These are phyloP conservation scores for Pollenia amentaria DNA, from an alignment of 2,888 invertebrate species.

Conservation along the genomic window DNA sequence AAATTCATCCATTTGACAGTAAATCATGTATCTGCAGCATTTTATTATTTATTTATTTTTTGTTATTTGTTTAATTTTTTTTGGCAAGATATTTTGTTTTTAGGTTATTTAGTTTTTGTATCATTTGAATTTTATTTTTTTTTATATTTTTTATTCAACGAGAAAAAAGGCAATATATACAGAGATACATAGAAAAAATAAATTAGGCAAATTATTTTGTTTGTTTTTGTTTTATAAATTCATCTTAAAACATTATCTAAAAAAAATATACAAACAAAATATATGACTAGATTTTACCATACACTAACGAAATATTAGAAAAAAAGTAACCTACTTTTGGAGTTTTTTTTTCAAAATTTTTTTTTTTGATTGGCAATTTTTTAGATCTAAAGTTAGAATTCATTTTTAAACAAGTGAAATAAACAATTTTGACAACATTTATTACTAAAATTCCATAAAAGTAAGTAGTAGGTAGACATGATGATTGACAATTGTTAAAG, in stretches of 20 bases:
- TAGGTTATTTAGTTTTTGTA: neutral
- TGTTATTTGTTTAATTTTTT: conserved; percentile 13
- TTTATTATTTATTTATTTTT: conserved; percentile 1
- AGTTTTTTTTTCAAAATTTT: neutral
- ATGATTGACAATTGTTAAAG: conserved; percentile 48
- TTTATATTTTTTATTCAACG: conserved; percentile 47
- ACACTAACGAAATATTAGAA: conserved; percentile 35
- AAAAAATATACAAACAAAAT: conserved; percentile 45
- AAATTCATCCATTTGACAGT: conserved; percentile 94
- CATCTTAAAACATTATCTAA: conserved; percentile 1
- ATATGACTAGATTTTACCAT: conserved; percentile 23
- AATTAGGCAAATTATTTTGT: conserved; percentile 59
- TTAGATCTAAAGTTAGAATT: neutral
- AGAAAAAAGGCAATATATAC: conserved; percentile 66
- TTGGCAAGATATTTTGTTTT: neutral
- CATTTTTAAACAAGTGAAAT: neutral
- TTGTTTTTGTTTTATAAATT: neutral
- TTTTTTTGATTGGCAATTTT: neutral
- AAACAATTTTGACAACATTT: conserved; percentile 61
- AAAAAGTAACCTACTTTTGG: conserved; percentile 11
- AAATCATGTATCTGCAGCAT: conserved; percentile 90
- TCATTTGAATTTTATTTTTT: conserved; percentile 49
- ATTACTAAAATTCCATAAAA: conserved; percentile 20
- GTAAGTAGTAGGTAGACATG: conserved; percentile 29
- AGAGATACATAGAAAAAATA: conserved; percentile 59